Conservation (phyloP, 2,797 vertebrate species). For the Pempheris klunzingeri region DNA sequence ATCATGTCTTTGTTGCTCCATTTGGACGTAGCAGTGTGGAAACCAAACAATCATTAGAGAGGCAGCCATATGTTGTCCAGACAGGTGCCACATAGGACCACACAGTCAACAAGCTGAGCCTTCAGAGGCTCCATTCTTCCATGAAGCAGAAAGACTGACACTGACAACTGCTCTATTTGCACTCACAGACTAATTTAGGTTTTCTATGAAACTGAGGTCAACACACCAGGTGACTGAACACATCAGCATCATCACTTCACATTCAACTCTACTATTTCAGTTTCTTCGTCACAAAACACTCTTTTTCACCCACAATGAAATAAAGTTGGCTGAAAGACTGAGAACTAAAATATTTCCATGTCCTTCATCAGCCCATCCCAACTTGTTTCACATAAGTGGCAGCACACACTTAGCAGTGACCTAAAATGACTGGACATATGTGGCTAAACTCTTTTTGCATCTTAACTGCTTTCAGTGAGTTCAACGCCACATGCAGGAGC, state of each 20-base stretch:
- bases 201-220: not conserved
- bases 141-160: slow-evolving; percentile 22
- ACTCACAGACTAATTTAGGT: not conserved
- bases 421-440: too few relatives aligned
- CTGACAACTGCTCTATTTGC: slow-evolving; percentile 21
- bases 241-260: not conserved
- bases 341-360: not conserved
- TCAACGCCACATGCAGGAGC: not conserved
- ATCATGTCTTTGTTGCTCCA: slow-evolving; percentile 19
- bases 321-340: not conserved
- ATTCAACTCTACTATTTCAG: not conserved
- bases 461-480: not conserved
- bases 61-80: slow-evolving; percentile 52
- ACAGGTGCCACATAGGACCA: slow-evolving; percentile 62
- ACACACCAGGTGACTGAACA: not conserved
- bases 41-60: slow-evolving; percentile 26
- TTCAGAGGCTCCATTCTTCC: not conserved
- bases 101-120: slow-evolving; percentile 49
- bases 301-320: not conserved
- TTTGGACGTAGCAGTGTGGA: slow-evolving; percentile 11
- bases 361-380: not conserved
- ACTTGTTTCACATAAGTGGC: not conserved
- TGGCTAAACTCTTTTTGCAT: too few relatives aligned
- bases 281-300: not conserved
- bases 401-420: not conserved